Evolutionary conservation across 2,797 vertebrate species (phyloP), one percentile per base, ranked within the genome.

Genomic region (Champsocephalus gunnari): DNA sequence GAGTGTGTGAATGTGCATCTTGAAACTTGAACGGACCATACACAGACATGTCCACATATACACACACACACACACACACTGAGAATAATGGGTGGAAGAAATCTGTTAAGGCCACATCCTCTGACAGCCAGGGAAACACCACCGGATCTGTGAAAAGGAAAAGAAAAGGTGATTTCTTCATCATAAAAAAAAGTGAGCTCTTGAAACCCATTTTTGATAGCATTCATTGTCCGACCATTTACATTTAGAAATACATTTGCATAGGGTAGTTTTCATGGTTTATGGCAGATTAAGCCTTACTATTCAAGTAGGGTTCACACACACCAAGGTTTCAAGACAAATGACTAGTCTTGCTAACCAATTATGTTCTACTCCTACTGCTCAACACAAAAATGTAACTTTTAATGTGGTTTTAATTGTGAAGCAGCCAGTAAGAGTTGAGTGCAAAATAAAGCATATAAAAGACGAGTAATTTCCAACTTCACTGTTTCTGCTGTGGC

Each of bases 41-140:
- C 89, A 93, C 90, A 93, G 85, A 92, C 90, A 89, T 91, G 91
- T 92, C 89, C 92, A 89, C 89, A 88, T 81, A 84, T 80, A 82
- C 84, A 89, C 87, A 82, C 89, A 89, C 89, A 90, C 90, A 92
- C 88, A 82, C 89, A 89, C 89, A 90, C 90, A 92, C 88, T 87
- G 87, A 93, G 91, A 94, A 92, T 92, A 92, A 92, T 91, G 91
- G 88, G 92, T 92, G 94, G 95, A 95, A 95, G 94, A 95, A 93
- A 93, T 90, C 91, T 90, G 89, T 91, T 95, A 96, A 96, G 95
- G 95, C 94, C 95, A 95, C 94, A 93, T 95, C 95, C 94, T 94
- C 93, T 93, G 90, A 92, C 82, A 94, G 93, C 94, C 94, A 91
- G 89, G 87, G 86, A 87, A 92, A 92, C 91, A 90, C 91, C 92